Conservation (phyloP, 2,113 vertebrate species). For the Tyto alba region DNA sequence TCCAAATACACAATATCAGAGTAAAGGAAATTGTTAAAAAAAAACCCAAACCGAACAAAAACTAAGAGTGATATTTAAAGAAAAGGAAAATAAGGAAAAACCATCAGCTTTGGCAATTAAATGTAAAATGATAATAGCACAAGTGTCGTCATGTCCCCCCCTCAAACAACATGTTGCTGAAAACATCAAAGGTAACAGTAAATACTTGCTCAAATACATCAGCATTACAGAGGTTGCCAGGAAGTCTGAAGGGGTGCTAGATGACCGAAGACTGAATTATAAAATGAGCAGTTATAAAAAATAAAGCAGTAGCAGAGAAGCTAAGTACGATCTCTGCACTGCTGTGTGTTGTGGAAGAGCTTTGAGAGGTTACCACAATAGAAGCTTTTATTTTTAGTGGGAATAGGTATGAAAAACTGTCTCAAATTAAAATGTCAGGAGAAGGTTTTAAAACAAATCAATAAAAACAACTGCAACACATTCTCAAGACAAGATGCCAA, state of each 20-base stretch:
- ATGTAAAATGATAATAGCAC: not conserved
- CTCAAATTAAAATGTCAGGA: not conserved
- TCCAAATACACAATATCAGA: not conserved
- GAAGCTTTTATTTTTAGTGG: not conserved
- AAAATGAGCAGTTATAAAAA: not conserved
- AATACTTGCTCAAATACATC: no score
- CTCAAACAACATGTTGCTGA: not conserved
- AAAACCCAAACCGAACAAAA: not conserved
- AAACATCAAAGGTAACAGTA: not conserved
- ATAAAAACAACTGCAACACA: not conserved
- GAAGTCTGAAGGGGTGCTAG: no score
- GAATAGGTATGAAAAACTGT: not conserved
- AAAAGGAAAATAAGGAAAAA: not conserved
- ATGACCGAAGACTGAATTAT: not conserved
- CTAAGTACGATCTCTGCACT: not conserved
- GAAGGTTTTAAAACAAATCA: not conserved
- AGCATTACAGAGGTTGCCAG: not conserved
- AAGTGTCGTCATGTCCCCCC: not conserved
- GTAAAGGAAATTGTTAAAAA: not conserved
- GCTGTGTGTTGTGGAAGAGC: not conserved
- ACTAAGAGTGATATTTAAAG: not conserved
- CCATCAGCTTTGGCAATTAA: not conserved
- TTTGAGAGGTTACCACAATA: not conserved
- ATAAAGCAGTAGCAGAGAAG: not conserved
- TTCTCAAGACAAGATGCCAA: not conserved